Base-by-base conservation (phyloP, 2,888 invertebrate genomes). In the Lepidocyrtinus sp. region DNA sequence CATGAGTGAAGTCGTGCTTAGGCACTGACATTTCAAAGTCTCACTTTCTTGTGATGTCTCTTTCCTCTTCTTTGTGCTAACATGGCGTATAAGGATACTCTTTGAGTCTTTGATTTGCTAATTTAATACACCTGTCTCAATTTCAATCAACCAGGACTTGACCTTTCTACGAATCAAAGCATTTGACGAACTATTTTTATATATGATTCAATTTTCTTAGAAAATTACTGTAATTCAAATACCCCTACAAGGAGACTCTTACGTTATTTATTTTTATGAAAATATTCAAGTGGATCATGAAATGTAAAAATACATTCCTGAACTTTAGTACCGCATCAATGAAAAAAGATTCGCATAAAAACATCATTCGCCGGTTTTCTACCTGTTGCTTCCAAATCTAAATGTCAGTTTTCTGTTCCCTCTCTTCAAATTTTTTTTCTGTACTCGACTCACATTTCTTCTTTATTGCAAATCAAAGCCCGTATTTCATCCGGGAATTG, bases 401-500 rank as follows among this genome's bases (percentile, higher is more conserved):
- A 62, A 3, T 62, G 22, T 21, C 62, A 12, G 15, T 62, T 55
- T 55, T n/a, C 5, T 55, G 3, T n/a, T n/a, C n/a, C n/a, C n/a
- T n/a, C n/a, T n/a, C n/a, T n/a, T n/a, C n/a, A n/a, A n/a, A n/a
- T n/a, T n/a, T n/a, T n/a, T 55, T 55, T 62, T 62, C 22, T 21
- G 62, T 22, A 62, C 62, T n/a, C 17, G 9, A 62, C 36, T 36
- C 36, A 36, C 36, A 36, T 36, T 12, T 63, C 19, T 75, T 45
- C 24, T 69, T 55, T 69, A 46, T 62, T 15, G 69, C 69, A 69
- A 75, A 75, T 75, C 76, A 70, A 70, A 62, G 55, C 69, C 25
- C 26, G 62, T 78, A 78, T 78, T 55, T 73, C 78, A 78, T 73
- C 62, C 50, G 17, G 17, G 26, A 73, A 63, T 36, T 78, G 78